phyloP scores from a whole-genome alignment of 2,888 invertebrate species.

The Scaptomyza polygonia region DNA sequence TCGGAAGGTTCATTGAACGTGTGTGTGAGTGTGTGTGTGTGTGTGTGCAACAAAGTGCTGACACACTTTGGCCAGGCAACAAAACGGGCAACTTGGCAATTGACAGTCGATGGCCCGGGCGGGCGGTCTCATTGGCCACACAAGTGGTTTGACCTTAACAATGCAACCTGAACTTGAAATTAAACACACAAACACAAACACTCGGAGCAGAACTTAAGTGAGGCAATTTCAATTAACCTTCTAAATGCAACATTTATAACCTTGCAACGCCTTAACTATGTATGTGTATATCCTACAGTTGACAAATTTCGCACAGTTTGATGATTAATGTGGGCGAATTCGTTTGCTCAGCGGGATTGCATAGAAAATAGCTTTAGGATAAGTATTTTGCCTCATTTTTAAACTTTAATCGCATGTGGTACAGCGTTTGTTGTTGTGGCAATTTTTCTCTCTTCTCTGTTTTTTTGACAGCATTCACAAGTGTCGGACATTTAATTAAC shows the following conservation, averaged over 20 bases:
- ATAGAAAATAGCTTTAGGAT: slow-evolving; percentile 26
- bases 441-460: slow-evolving; percentile 13
- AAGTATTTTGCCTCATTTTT: slow-evolving; percentile 4
- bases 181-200: background rate
- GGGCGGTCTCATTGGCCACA: slow-evolving; percentile 61
- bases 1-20: slow-evolving; percentile 68
- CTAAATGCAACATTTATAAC: slow-evolving; percentile 43
- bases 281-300: slow-evolving; percentile 38
- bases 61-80: slow-evolving; percentile 72
- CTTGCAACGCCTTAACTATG: slow-evolving; percentile 22
- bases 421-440: background rate
- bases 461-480: slow-evolving; percentile 24
- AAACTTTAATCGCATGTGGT: slow-evolving; percentile 8
- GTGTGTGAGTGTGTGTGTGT: background rate
- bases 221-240: slow-evolving; percentile 71
- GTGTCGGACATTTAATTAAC: slow-evolving; percentile 68
- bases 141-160: slow-evolving; percentile 78
- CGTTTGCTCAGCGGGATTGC: slow-evolving; percentile 10
- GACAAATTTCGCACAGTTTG: slow-evolving; percentile 57
- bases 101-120: slow-evolving; percentile 34
- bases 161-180: slow-evolving; percentile 61
- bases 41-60: slow-evolving; percentile 61
- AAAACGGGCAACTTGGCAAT: slow-evolving; percentile 44
- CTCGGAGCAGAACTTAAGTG: slow-evolving; percentile 13
- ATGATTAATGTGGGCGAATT: slow-evolving; percentile 47